Conservation (phyloP, 2,113 vertebrate genomes). For the Pithys albifrons region DNA sequence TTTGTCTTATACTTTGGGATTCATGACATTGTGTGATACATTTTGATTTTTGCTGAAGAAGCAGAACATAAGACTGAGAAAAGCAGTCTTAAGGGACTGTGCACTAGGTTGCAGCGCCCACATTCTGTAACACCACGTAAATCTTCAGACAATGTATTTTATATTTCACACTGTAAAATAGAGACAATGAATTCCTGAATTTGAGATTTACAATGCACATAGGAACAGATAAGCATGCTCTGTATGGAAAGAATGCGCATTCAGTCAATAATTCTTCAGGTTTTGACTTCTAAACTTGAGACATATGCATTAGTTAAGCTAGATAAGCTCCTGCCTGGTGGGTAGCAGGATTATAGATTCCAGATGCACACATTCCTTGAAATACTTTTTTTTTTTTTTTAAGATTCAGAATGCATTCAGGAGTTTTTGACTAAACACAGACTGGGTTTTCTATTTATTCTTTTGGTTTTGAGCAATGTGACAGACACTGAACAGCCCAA, state of each 20-base stretch:
- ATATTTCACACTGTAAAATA: neutral
- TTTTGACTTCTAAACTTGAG: neutral
- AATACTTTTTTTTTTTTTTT: neutral
- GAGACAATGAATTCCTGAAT: neutral
- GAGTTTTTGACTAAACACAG: neutral
- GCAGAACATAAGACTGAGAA: neutral
- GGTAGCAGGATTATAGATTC: neutral
- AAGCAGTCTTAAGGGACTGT: neutral
- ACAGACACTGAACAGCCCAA: neutral
- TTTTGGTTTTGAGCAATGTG: neutral
- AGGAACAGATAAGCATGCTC: neutral
- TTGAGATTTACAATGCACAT: neutral
- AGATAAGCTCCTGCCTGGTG: neutral
- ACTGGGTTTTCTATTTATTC: neutral
- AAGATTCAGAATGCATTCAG: neutral
- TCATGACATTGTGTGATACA: neutral
- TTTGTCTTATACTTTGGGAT: neutral
- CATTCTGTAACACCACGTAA: neutral
- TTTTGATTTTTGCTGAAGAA: neutral
- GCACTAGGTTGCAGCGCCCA: neutral
- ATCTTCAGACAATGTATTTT: neutral
- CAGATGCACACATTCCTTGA: neutral
- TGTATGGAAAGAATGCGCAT: neutral
- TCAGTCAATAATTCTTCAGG: neutral
- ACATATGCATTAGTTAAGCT: neutral